phyloP scores from a whole-genome alignment of 2,797 vertebrate genomes.

The Diceros bicornis region DNA sequence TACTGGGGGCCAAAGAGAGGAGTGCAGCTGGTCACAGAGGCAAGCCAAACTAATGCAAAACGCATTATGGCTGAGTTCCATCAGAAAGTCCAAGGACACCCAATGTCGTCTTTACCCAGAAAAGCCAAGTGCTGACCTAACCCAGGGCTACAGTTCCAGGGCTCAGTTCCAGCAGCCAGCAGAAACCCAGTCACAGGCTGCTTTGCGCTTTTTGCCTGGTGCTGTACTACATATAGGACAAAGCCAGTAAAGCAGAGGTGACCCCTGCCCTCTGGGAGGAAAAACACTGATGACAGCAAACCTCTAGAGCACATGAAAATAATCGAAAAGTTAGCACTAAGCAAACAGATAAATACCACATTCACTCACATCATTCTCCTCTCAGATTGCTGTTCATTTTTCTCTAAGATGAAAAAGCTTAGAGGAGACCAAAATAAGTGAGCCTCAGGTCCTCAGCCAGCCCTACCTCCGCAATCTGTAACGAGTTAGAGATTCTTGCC shows the following conservation, averaged over 20 bases:
- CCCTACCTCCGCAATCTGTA: not conserved
- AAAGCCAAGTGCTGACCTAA: constrained; percentile 64
- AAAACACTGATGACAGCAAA: constrained; percentile 62
- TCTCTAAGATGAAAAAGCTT: constrained; percentile 59
- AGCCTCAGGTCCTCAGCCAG: not conserved
- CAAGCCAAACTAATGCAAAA: constrained; percentile 67
- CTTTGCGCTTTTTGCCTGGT: constrained; percentile 43
- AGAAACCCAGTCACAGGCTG: constrained; percentile 53
- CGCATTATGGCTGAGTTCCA: constrained; percentile 55
- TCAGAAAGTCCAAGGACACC: constrained; percentile 64
- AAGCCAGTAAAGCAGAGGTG: constrained; percentile 62
- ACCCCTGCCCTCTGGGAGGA: constrained; percentile 48
- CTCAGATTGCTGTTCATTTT: constrained; percentile 51
- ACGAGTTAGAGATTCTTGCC: constrained; percentile 12
- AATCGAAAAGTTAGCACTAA: not conserved
- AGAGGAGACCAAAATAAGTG: constrained; percentile 61
- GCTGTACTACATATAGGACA: constrained; percentile 19
- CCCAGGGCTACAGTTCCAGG: constrained; percentile 74
- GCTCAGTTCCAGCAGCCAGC: constrained; percentile 61
- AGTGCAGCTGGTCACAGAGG: constrained; percentile 42
- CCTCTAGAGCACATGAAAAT: constrained; percentile 21
- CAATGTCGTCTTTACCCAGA: constrained; percentile 71
- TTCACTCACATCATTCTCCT: constrained; percentile 23
- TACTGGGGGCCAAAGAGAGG: constrained; percentile 4
- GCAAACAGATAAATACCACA: constrained; percentile 57